Base-by-base conservation (phyloP, 53 echinoderm and acorn worm genomes). In the Arbacia lixula region DNA sequence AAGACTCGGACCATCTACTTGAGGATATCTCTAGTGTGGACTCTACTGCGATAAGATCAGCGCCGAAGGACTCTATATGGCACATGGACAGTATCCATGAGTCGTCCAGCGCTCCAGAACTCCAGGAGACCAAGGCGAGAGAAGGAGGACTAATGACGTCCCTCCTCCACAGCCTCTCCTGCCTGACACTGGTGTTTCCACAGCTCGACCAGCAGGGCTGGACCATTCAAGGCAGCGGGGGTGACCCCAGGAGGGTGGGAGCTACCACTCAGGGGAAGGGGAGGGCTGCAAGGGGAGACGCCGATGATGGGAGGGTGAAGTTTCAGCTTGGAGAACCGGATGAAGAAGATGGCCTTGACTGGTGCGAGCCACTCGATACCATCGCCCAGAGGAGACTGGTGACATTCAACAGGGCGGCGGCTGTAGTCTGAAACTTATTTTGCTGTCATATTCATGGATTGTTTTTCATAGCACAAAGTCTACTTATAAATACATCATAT, bases 251-350 rank as follows among this genome's bases (percentile, higher is more conserved):
- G 16, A 22, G 55, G 26, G 8, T 34, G 19, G 17, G 69, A 19
- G 26, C 11, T 0, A 49, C 30, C 50, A 2, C 46, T 24, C 51
- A 4, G 26, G 20, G 68, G 1, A 0, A 37, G n/a, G 42, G 74
- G 24, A 17, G 25, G 11, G 29, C 29, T 21, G 53, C 26, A 6
- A 31, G 60, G 26, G 71, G 57, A 29, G 50, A 49, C 2, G 19
- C 43, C 4, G 3, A 21, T 5, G 20, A 39, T 29, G 38, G 29
- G 9, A 43, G 53, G 30, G 90, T 93, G 26, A 46, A 12, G 24
- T 93, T 93, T 71, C 93, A 90, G 79, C 72, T 93, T 0, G 92
- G 92, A 61, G 86, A 53, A 42, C 55, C 60, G 25, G 89, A 89
- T 22, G 89, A 86, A n/a, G 73, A 54, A 4, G 39, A 9, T 32